phyloP scores from a whole-genome alignment of 2,888 invertebrate species.

The Metalampra italica region DNA sequence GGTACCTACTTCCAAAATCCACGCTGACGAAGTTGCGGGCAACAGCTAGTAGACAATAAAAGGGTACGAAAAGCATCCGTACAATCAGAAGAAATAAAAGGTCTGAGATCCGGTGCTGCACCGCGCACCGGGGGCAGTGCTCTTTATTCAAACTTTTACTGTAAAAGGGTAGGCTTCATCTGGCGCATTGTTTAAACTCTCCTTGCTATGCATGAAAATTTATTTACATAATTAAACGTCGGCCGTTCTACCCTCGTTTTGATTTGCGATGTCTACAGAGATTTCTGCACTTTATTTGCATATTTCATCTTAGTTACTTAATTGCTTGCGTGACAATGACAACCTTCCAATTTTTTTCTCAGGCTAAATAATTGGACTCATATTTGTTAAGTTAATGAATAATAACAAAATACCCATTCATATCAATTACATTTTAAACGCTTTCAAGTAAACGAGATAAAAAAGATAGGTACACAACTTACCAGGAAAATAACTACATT shows the following conservation, averaged over 20 bases:
- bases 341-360: conserved; percentile 15
- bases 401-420: background rate
- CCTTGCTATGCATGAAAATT: conserved; percentile 69
- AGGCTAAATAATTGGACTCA: too few relatives aligned
- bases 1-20: too few relatives aligned
- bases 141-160: conserved; percentile 61
- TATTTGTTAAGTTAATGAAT: too few relatives aligned
- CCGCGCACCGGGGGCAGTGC: conserved; percentile 49
- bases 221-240: conserved; percentile 76
- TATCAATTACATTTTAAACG: background rate
- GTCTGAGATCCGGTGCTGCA: conserved; percentile 42
- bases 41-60: too few relatives aligned
- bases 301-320: conserved; percentile 54
- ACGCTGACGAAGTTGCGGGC: too few relatives aligned
- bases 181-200: conserved; percentile 68
- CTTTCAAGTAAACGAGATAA: background rate
- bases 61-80: too few relatives aligned
- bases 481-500: too few relatives aligned
- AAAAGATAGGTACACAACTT: too few relatives aligned
- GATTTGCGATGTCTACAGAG: conserved; percentile 70
- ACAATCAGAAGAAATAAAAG: conserved; percentile 38
- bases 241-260: conserved; percentile 55
- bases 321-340: conserved; percentile 29
- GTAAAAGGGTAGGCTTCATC: conserved; percentile 57
- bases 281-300: conserved; percentile 59